Evolutionary conservation across 1,140 invertebrate genomes (phyloP).

Genomic region (Calliopsis andreniformis): DNA sequence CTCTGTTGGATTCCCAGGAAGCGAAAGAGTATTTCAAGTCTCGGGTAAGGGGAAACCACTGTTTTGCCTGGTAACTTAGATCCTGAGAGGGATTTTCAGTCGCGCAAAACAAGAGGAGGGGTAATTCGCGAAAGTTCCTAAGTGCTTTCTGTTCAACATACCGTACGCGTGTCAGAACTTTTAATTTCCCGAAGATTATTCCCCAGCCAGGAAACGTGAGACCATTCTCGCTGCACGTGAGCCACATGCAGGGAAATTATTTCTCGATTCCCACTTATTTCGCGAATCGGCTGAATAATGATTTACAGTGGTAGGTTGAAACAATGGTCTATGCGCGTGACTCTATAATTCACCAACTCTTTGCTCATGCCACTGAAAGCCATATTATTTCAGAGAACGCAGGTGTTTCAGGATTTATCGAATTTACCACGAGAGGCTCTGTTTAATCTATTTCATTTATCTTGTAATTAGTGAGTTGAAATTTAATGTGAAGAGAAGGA

Average conservation of each 20-base stretch:
- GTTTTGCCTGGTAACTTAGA: background rate
- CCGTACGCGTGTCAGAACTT: constrained; percentile 6
- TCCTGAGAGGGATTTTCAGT: background rate
- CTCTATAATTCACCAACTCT: background rate
- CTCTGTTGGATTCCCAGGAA: no score
- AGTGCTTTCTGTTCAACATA: background rate
- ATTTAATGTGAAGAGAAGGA: no score
- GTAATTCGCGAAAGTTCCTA: background rate
- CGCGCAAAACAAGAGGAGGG: background rate
- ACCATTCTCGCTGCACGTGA: background rate
- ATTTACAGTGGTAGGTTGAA: background rate
- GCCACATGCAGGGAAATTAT: constrained; percentile 10
- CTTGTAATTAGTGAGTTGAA: no score
- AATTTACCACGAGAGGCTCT: no score
- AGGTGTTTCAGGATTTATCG: no score
- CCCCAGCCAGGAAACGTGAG: background rate
- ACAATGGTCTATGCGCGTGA: background rate
- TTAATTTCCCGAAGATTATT: constrained; percentile 8
- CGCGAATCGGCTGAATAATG: background rate
- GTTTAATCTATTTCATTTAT: no score
- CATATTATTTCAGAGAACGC: background rate
- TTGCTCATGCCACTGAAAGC: no score
- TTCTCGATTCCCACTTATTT: background rate
- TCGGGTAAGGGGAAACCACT: no score
- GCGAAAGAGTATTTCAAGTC: no score